phyloP scores from a whole-genome alignment of 2,113 vertebrate species.

The Prolemur simus region DNA sequence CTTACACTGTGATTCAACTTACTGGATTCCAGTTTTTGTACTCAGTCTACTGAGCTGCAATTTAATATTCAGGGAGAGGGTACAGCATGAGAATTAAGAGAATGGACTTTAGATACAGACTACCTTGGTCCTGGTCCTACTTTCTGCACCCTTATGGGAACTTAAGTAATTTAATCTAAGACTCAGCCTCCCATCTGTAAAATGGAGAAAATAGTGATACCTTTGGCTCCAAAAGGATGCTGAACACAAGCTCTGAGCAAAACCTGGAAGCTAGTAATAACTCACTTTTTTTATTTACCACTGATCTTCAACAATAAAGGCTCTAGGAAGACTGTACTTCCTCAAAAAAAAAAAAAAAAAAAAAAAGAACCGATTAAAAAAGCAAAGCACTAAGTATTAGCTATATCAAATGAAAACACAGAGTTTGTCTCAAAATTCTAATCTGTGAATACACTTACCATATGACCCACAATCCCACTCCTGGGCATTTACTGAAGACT shows the following conservation, averaged over 20 bases:
- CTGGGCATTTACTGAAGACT: neutral
- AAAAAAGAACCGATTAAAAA: neutral
- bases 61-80: neutral
- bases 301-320: accelerated
- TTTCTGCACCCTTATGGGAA: neutral
- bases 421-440: neutral
- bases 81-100: neutral
- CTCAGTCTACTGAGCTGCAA: neutral
- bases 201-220: neutral
- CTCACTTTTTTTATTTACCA: neutral
- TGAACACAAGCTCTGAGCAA: neutral
- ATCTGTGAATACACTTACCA: neutral
- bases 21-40: no score
- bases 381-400: neutral
- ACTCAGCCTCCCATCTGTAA: neutral
- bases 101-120: neutral
- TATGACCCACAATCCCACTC: neutral
- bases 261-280: neutral
- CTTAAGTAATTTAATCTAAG: neutral
- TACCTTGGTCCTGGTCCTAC: neutral
- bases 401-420: neutral
- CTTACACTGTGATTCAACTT: neutral
- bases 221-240: neutral
- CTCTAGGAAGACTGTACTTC: neutral
- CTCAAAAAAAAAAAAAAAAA: neutral